These are phyloP conservation scores for Temnothorax ravouxi DNA, from an alignment of 2,888 invertebrate species.

Conservation along the genomic window DNA sequence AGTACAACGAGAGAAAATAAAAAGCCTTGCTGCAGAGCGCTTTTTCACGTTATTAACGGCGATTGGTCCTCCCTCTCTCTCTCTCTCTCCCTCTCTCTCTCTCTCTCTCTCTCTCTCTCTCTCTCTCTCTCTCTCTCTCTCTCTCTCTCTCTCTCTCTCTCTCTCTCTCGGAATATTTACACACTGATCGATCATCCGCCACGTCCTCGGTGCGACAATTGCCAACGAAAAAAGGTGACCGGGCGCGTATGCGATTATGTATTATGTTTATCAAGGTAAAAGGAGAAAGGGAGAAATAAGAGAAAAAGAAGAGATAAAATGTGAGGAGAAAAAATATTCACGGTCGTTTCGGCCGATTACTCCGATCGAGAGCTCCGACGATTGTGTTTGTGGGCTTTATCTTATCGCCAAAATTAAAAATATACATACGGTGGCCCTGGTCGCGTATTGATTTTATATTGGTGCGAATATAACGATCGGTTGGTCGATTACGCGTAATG, in stretches of 20 bases:
- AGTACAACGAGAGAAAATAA: slow-evolving; percentile 29
- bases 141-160: background rate
- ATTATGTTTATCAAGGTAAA: background rate
- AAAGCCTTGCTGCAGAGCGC: background rate
- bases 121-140: background rate
- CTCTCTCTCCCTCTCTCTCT: background rate
- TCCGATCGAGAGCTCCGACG: background rate
- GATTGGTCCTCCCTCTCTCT: too few species aligned
- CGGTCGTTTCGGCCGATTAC: slow-evolving; percentile 20
- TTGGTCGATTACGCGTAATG: background rate
- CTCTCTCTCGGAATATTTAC: background rate
- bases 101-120: too few species aligned
- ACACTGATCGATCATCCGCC: background rate
- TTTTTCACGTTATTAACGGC: slow-evolving; percentile 32
- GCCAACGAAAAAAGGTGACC: background rate
- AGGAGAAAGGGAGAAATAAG: background rate
- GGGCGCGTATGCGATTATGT: background rate
- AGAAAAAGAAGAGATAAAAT: background rate
- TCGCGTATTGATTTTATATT: slow-evolving; percentile 35
- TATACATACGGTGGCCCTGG: background rate
- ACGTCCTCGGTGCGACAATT: background rate
- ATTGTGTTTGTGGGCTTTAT: slow-evolving; percentile 27
- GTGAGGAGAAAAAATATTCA: background rate
- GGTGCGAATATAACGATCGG: background rate
- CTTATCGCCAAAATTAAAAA: slow-evolving; percentile 51